Evolutionary conservation across 2,113 vertebrate species (phyloP).

Genomic region (Glareola pratincola): DNA sequence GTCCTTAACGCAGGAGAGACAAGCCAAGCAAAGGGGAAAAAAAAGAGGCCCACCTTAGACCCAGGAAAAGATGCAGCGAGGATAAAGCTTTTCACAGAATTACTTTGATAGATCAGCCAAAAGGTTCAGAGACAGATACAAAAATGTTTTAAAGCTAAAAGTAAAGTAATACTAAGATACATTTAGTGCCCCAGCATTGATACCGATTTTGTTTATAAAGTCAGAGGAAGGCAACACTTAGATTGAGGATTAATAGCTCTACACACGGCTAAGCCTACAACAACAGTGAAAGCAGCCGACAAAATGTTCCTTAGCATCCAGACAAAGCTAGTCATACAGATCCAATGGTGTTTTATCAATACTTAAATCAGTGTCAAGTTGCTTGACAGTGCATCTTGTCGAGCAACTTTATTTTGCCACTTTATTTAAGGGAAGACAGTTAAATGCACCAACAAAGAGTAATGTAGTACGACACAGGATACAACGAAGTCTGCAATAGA

Average conservation of each 20-base stretch:
- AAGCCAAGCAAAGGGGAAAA: constrained; percentile 52
- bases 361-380: background rate
- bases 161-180: background rate
- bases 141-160: constrained; percentile 3
- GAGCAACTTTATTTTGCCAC: background rate
- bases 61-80: constrained; percentile 23
- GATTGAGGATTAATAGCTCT: background rate
- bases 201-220: background rate
- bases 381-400: background rate
- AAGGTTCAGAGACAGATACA: background rate
- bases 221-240: background rate
- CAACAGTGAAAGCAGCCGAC: background rate
- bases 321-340: background rate
- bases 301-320: background rate
- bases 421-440: constrained; percentile 32
- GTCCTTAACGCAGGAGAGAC: constrained; percentile 72
- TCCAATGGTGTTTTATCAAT: background rate
- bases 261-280: background rate
- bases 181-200: background rate
- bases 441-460: constrained; percentile 30
- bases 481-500: background rate
- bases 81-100: constrained; percentile 31
- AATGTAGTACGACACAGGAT: background rate
- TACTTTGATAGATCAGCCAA: constrained; percentile 34
- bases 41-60: constrained; percentile 63